A percentile compares a stretch with the other conserved stretches of the same genome.
These are phyloP conservation scores for Ptiloglossa arizonensis DNA, from an alignment of 1,140 invertebrate genomes.

Conservation along the genomic window DNA sequence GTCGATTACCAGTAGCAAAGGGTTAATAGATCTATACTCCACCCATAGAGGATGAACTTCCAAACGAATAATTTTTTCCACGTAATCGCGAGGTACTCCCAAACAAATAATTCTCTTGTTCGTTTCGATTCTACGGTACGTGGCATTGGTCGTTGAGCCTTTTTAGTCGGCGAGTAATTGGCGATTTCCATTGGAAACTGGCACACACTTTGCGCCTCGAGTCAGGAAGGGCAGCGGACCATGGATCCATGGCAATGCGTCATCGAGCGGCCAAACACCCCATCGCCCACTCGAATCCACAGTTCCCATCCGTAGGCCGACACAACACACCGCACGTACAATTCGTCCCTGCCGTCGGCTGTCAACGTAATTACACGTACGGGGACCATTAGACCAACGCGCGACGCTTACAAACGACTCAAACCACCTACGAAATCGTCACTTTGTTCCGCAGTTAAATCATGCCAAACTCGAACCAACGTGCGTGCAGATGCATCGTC, in stretches of 20 bases:
- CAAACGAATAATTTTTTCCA: no score
- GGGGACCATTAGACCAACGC: slow-evolving; percentile 64
- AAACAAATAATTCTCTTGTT: no score
- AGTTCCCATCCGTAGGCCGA: slow-evolving; percentile 38
- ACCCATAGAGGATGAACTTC: no score
- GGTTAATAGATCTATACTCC: no score
- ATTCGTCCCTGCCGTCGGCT: slow-evolving; percentile 55
- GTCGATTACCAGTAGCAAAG: no score
- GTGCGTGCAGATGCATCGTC: slow-evolving; percentile 5
- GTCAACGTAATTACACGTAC: slow-evolving; percentile 67
- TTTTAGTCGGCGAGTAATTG: background rate
- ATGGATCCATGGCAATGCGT: slow-evolving; percentile 33
- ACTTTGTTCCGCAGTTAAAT: slow-evolving; percentile 65
- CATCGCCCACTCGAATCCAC: slow-evolving; percentile 44
- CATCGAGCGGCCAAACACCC: slow-evolving; percentile 43
- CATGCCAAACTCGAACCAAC: slow-evolving; percentile 39
- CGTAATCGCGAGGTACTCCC: no score
- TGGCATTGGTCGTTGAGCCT: background rate
- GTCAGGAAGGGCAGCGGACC: slow-evolving; percentile 24
- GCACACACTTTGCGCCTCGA: background rate
- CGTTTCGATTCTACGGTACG: no score
- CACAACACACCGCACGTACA: slow-evolving; percentile 46
- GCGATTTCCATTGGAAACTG: background rate
- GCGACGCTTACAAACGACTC: slow-evolving; percentile 60
- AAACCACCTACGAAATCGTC: slow-evolving; percentile 66